Base-by-base conservation (phyloP, 2,888 invertebrate species). In the Urechis unicinctus region DNA sequence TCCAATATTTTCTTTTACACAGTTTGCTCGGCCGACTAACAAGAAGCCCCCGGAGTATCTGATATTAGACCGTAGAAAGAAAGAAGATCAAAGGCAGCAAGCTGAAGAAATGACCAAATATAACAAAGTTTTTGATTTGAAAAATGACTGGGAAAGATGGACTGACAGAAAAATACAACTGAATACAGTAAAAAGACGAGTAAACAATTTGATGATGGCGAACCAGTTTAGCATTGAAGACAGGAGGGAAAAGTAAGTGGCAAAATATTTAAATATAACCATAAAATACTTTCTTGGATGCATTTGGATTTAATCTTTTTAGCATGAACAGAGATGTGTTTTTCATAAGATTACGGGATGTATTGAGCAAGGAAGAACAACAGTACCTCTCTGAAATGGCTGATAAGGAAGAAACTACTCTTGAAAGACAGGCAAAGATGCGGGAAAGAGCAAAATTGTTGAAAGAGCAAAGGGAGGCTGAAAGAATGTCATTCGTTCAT, bases 391-490 rank as follows among this genome's bases (percentile, higher is more conserved):
- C 45, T 26, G 73, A 75, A 62, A 73, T 77, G 71, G 74, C 71
- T 55, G 68, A 61, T 0, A 69, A 67, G 55, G 70, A 75, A 58
- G 75, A 75, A 59, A 77, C 75, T 46, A 66, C 68, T 9, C 41
- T 74, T 25, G 77, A 78, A 55, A 63, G 76, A 52, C 76, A 77
- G 53, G 77, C 75, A 22, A 74, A 73, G 61, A 74, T 78, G 73
- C 66, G 75, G 51, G 71, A 75, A 42, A 59, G 74, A 49, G 76
- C 77, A 1, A 72, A 72, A 56, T 64, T 65, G 36, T 57, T 78
- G 30, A 74, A 72, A 56, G 76, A 75, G 42, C 72, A 68, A 57
- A 59, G 76, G 51, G 78, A 78, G 59, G 49, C 61, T 28, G 77
- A 78, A 55, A 62, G 77, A 51, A 61, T 73, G 36, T 58, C 66